These are phyloP conservation scores for Apeltes quadracus DNA, from an alignment of 2,113 vertebrate species.

Conservation along the genomic window DNA sequence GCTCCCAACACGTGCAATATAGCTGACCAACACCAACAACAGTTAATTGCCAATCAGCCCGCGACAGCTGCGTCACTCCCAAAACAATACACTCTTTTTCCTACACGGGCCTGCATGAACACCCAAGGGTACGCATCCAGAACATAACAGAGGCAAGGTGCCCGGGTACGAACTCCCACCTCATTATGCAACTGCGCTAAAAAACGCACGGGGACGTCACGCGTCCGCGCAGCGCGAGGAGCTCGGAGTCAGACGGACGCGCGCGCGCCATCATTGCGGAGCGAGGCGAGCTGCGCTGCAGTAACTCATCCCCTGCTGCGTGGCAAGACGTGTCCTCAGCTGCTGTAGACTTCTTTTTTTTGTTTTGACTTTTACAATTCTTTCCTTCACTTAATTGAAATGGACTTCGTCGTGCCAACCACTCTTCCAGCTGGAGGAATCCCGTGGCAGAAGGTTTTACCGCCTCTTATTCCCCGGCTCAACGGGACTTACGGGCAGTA, in stretches of 20 bases:
- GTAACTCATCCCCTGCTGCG: not conserved
- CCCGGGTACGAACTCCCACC: conserved; percentile 55
- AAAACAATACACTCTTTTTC: conserved; percentile 60
- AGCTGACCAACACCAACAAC: conserved; percentile 22
- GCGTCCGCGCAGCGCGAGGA: not conserved
- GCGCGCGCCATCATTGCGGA: not conserved
- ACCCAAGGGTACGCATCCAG: conserved; percentile 53
- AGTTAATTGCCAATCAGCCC: conserved; percentile 47
- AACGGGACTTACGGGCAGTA: conserved; percentile 65
- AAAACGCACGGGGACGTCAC: conserved; percentile 27
- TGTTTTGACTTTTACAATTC: not conserved
- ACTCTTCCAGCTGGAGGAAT: conserved; percentile 62
- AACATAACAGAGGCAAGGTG: conserved; percentile 67
- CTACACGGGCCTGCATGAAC: conserved; percentile 16
- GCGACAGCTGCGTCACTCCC: conserved; percentile 65
- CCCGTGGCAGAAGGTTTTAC: conserved; percentile 76
- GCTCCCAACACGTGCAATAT: conserved; percentile 31
- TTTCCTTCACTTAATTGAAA: conserved; percentile 28
- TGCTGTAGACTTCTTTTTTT: not conserved
- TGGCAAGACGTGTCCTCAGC: not conserved
- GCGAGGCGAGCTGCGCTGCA: not conserved
- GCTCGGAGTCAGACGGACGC: conserved; percentile 21
- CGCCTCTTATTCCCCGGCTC: conserved; percentile 74
- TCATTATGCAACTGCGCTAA: conserved; percentile 71
- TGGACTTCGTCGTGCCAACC: conserved; percentile 78